phyloP scores from a whole-genome alignment of 2,113 vertebrate species.

The Sigmodon hispidus region DNA sequence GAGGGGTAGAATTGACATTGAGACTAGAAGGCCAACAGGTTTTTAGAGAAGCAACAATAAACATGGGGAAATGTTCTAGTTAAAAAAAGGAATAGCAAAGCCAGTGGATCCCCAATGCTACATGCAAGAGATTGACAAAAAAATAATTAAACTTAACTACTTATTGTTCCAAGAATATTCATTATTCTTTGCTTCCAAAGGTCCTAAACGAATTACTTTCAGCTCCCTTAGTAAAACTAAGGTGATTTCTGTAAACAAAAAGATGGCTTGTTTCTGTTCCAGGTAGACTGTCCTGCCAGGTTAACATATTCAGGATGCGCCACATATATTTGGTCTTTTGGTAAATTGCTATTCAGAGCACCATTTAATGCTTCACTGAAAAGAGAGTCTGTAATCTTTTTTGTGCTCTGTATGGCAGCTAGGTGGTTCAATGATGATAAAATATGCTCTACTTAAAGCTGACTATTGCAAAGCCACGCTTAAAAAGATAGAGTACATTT shows the following conservation, averaged over 20 bases:
- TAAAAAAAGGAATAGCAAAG: slow-evolving; percentile 36
- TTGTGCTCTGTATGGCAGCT: slow-evolving; percentile 48
- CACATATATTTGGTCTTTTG: slow-evolving; percentile 57
- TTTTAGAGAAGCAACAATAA: neutral
- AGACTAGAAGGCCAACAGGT: neutral
- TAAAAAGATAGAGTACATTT: slow-evolving; percentile 69
- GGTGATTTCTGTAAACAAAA: slow-evolving; percentile 14
- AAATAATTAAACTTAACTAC: slow-evolving; percentile 1
- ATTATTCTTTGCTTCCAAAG: slow-evolving; percentile 34
- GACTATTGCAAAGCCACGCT: slow-evolving; percentile 48
- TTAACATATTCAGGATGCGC: slow-evolving; percentile 56
- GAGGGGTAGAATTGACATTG: neutral
- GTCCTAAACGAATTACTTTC: slow-evolving; percentile 37
- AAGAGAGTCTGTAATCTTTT: slow-evolving; percentile 69
- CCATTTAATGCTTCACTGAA: slow-evolving; percentile 75
- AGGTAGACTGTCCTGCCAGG: slow-evolving; percentile 23
- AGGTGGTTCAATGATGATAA: slow-evolving; percentile 66
- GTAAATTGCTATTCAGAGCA: slow-evolving; percentile 70
- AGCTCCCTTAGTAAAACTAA: slow-evolving; percentile 15
- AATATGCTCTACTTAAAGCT: slow-evolving; percentile 72
- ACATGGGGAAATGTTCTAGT: neutral
- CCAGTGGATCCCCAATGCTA: neutral
- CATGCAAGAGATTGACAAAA: neutral
- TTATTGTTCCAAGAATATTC: neutral
- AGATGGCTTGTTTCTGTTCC: neutral